Base-by-base conservation (phyloP, 2,888 invertebrate genomes). In the Dynastes maya region DNA sequence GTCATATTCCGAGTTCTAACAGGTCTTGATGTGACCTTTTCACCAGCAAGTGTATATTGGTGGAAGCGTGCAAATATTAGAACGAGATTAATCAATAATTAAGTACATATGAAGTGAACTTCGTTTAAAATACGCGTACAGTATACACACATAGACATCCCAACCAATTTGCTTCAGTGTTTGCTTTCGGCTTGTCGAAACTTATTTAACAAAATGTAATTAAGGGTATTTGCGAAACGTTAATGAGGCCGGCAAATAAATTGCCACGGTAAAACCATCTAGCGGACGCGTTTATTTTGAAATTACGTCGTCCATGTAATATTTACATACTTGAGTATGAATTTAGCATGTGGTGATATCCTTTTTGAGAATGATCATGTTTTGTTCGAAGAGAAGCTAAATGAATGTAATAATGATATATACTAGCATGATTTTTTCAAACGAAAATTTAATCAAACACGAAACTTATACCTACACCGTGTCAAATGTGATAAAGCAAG, bases 181-280 rank as follows among this genome's bases (percentile, higher is more conserved):
- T 61, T 61, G 61, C 22, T 61, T 61, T 22, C 61, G 29, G 61
- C 29, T 22, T 27, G 61, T 61, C 27, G 61, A 61, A 61, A 61
- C 8, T 61, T 61, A 61, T 61, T 27, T 61, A 61, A 22, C 61
- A 29, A 29, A 61, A 61, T 29, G 61, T 61, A 61, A 61, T 61
- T 61, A 61, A 29, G 22, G 5, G 22, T 61, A 27, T 61, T 61
- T 61, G 27, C 61, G 22, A 9, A 22, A 4, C 61, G 22, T 29
- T 61, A 61, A 61, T 61, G 61, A 61, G 9, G 27, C 27, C 29
- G 22, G 27, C 61, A 61, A 61, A 61, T 61, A 61, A 29, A 61
- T 61, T 61, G 8, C 27, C 1, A 2, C 22, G 13, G 53, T 53
- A 53, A 53, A 53, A 53, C 5, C 5, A 53, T 53, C 16, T n/a